Evolutionary conservation across 2,113 vertebrate genomes (phyloP), one percentile per base, ranked within the genome.

Genomic region (Megaceryle torquata): DNA sequence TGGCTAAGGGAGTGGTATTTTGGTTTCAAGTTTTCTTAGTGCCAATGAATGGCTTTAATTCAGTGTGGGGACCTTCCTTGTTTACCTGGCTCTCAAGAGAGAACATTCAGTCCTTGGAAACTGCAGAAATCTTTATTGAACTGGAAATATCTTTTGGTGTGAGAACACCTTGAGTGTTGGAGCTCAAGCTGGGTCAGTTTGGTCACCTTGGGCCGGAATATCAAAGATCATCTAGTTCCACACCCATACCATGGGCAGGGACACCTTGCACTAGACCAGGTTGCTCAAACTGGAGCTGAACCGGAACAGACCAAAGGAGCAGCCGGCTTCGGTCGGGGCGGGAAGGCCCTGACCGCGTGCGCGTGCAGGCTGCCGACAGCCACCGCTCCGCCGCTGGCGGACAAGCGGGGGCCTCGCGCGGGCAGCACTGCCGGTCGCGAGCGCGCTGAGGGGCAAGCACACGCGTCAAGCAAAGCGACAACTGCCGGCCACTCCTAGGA

Each of bases 111-210:
- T 3, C 31, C 35, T 57, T 3, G 1, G 28, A 53, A 54, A 46
- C 0, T 22, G 57, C 14, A 43, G 6, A 67, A 28, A 3, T 26
- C 21, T 46, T 74, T 24, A 17, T 11, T 1, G 14, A 2, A 6
- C 12, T 80, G 39, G 33, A 44, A 64, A 79, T 1, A 0, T n/a
- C 11, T 14, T 13, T 33, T 24, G 24, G 20, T 15, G 26, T 9
- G 9, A 74, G 75, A 94, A 74, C 0, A 1, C 21, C 7, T 13
- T 20, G n/a, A 29, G 7, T 2, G 7, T 4, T 51, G 57, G 28
- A 18, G 46, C 20, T 16, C 31, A n/a, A 25, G 25, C 33, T 50
- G 44, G 31, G 31, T 18, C 33, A 6, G 33, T 13, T 12, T 24
- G 21, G 46, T 48, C 20, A 46, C 43, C 13, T 31, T 10, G 19